Evolutionary conservation across 1,140 invertebrate species (phyloP).

Genomic region (Orius insidiosus): DNA sequence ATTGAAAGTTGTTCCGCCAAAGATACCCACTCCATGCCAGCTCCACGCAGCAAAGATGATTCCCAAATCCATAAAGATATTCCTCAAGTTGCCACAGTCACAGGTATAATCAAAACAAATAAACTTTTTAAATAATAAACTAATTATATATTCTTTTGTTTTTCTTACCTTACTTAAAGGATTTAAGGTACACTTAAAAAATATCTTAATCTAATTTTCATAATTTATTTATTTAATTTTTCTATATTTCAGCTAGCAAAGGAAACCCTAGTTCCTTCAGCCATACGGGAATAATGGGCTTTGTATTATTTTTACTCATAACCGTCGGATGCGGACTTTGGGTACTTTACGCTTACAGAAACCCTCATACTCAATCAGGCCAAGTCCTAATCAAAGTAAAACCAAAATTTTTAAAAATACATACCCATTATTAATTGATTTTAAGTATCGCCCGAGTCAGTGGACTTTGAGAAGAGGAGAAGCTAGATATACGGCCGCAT

Average conservation of each 20-base stretch:
- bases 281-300: constrained; percentile 13
- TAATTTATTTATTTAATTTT: no score
- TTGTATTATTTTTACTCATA: constrained; percentile 23
- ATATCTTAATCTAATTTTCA: no score
- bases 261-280: neutral
- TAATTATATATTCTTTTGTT: no score
- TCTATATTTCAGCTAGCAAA: neutral
- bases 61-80: neutral
- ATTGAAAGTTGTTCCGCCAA: neutral
- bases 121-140: no score
- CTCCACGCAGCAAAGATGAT: neutral
- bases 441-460: constrained; percentile 83
- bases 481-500: constrained; percentile 77
- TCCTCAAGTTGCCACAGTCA: neutral
- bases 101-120: neutral
- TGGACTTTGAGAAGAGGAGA: constrained; percentile 80
- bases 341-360: constrained; percentile 84
- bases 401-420: neutral
- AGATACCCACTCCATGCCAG: constrained; percentile 2
- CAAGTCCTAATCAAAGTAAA: constrained; percentile 89
- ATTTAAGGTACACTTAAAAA: no score
- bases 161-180: no score
- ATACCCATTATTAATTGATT: constrained; percentile 18
- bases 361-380: constrained; percentile 86
- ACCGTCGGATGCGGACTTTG: constrained; percentile 46